A percentile compares a stretch with the other conserved stretches of the same genome.
phyloP scores from a whole-genome alignment of 1,140 invertebrate genomes.

The Chironomus tepperi region DNA sequence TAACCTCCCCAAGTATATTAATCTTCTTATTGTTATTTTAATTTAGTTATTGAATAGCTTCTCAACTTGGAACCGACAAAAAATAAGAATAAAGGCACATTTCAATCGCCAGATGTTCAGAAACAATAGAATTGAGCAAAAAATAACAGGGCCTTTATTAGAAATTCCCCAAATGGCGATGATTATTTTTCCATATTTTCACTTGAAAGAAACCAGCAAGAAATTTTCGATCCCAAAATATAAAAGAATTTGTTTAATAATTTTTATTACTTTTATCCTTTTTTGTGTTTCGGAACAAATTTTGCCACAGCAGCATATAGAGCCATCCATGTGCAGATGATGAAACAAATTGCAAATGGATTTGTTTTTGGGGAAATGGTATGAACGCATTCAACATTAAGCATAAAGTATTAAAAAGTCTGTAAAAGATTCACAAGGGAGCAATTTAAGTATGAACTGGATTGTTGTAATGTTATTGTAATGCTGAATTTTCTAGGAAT shows the following conservation, averaged over 20 bases:
- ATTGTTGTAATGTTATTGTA: too few relatives aligned
- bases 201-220: neutral
- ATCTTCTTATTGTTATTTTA: neutral
- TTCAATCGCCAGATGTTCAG: neutral
- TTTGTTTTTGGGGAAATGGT: neutral
- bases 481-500: too few relatives aligned
- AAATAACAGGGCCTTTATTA: neutral
- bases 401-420: too few relatives aligned
- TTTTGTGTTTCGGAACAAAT: neutral
- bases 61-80: neutral
- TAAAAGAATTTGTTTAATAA: neutral
- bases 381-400: too few relatives aligned
- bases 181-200: constrained; percentile 21
- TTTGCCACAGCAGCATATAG: constrained; percentile 11
- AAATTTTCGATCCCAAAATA: neutral
- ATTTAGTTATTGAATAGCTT: constrained; percentile 5
- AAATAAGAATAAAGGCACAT: neutral
- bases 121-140: too few relatives aligned
- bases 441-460: too few relatives aligned
- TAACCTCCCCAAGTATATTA: neutral
- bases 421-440: too few relatives aligned
- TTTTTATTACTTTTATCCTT: neutral
- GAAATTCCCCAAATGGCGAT: neutral
- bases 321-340: neutral
- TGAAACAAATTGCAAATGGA: neutral